Evolutionary conservation across 2,797 vertebrate genomes (phyloP).

Genomic region (Hyperoplus immaculatus): DNA sequence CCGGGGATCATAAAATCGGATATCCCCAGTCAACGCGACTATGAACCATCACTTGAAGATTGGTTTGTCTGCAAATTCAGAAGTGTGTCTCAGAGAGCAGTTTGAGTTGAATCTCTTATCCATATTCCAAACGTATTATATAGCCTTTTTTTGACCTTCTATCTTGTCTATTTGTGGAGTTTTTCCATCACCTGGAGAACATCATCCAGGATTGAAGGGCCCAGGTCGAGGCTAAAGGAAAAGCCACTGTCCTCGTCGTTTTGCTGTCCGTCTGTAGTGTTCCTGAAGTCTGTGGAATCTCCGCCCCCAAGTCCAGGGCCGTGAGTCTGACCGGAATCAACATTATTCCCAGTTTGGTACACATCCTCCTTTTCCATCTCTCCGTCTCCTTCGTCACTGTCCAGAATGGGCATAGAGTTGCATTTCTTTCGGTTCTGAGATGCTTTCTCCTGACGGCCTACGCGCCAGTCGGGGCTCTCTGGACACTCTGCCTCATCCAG

Average conservation of each 20-base stretch:
- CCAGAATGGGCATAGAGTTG: constrained; percentile 82
- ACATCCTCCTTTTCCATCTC: constrained; percentile 54
- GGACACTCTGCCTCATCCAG: constrained; percentile 82
- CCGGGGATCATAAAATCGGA: not conserved
- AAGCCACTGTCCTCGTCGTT: constrained; percentile 82
- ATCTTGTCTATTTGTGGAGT: constrained; percentile 69
- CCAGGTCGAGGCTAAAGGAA: constrained; percentile 93
- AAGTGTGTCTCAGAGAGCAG: not conserved
- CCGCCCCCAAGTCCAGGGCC: constrained; percentile 64
- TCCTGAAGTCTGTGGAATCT: constrained; percentile 66
- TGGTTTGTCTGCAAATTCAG: constrained; percentile 15
- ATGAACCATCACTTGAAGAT: not conserved
- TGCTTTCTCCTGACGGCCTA: constrained; percentile 42
- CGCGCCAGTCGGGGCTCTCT: constrained; percentile 69
- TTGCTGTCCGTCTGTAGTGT: constrained; percentile 64
- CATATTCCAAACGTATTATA: constrained; percentile 9
- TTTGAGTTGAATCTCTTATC: not conserved
- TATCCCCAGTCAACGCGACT: constrained; percentile 1
- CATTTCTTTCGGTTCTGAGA: constrained; percentile 81
- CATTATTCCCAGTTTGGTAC: constrained; percentile 34
- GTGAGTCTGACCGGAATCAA: constrained; percentile 31
- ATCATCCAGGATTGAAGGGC: constrained; percentile 94
- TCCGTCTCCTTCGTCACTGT: constrained; percentile 68
- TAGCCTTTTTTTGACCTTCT: not conserved
- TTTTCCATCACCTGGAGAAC: constrained; percentile 94